These are phyloP conservation scores for Allophyes oxyacanthae DNA, from an alignment of 2,888 invertebrate species.

Conservation along the genomic window DNA sequence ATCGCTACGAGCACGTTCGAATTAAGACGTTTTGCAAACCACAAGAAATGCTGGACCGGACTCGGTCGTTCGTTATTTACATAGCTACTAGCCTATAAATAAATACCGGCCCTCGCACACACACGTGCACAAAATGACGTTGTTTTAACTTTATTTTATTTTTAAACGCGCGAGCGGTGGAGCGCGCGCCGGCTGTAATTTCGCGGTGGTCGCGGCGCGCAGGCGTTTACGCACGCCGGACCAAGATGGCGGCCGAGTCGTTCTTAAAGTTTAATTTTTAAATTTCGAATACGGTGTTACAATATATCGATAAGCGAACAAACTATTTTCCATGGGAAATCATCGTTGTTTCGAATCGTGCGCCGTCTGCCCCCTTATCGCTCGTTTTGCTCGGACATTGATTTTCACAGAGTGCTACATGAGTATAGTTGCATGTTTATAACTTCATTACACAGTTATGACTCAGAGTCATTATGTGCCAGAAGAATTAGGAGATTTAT, in stretches of 20 bases:
- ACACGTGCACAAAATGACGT: conserved; percentile 87
- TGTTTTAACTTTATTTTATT: conserved; percentile 89
- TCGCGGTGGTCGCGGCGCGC: conserved; percentile 87
- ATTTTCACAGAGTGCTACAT: conserved; percentile 73
- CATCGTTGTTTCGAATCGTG: conserved; percentile 60
- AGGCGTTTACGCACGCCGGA: conserved; percentile 86
- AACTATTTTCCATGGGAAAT: conserved; percentile 68
- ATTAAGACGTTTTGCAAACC: conserved; percentile 88
- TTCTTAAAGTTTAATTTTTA: conserved; percentile 70
- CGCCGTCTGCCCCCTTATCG: conserved; percentile 67
- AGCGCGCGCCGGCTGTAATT: conserved; percentile 85
- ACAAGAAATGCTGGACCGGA: conserved; percentile 79
- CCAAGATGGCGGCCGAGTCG: conserved; percentile 83
- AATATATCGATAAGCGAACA: conserved; percentile 67
- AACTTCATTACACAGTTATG: conserved; percentile 75
- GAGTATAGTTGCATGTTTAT: conserved; percentile 72
- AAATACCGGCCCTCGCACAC: conserved; percentile 86
- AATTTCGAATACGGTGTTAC: conserved; percentile 68
- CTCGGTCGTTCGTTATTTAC: conserved; percentile 83
- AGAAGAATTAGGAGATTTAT: conserved; percentile 77
- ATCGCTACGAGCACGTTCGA: conserved; percentile 67
- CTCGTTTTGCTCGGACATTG: conserved; percentile 68
- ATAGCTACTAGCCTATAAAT: conserved; percentile 89
- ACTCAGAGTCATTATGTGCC: conserved; percentile 75
- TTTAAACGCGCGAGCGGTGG: conserved; percentile 85